Base-by-base conservation (phyloP, 1,140 invertebrate species). In the Oedothorax gibbosus region DNA sequence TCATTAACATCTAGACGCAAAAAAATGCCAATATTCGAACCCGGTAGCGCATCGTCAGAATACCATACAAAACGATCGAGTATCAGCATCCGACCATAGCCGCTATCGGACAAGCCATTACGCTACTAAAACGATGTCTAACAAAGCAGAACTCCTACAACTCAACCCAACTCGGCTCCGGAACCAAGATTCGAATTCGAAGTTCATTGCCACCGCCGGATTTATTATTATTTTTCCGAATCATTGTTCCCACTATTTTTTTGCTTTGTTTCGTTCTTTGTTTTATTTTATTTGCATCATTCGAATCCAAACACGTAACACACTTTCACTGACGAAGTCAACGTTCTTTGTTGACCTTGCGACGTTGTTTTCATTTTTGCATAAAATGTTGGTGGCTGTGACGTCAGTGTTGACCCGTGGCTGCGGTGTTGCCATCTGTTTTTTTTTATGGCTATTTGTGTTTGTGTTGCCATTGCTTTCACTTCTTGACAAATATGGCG, bases 311-410 rank as follows among this genome's bases (percentile, higher is more conserved):
- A 68, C 66, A 82, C 80, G 68, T 82, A 82, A 82, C 80, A 82
- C 69, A 82, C 80, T 82, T 82, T 82, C 80, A 51, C 80, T 82
- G 54, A 73, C 49, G 54, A 64, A 71, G 80, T 82, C 80, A 82
- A 82, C 57, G 80, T 35, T 21, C 80, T 20, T 18, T 7, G 69
- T 73, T 82, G 80, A 82, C 80, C 80, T 82, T 82, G 69, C 69
- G 54, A 53, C 51, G 14, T 18, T 71, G 50, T 53, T 53, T 56
- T 79, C 64, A 21, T 21, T 79, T 73, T 73, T 73, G 80, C 68
- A 82, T 64, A 82, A 73, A 82, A 82, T 53, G 80, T 14, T 49
- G 69, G 68, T 72, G 51, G 53, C 65, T 11, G 7, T 82, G 57
- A 82, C 80, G 80, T 82, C 56, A 82, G 21, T 69, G 53, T 53